phyloP scores from a whole-genome alignment of 2,113 vertebrate species.

The Microtus pennsylvanicus region DNA sequence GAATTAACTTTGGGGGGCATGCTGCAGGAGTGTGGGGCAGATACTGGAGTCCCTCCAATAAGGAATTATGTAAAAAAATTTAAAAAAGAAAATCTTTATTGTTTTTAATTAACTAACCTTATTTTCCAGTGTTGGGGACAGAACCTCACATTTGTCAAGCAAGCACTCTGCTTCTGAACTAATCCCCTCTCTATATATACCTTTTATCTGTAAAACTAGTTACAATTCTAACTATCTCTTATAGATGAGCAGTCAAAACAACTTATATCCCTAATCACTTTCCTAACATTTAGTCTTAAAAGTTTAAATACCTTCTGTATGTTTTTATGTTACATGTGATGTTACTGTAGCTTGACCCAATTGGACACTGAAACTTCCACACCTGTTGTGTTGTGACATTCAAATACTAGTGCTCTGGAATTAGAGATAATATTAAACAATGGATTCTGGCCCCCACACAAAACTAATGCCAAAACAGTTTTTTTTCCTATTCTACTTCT shows the following conservation, averaged over 20 bases:
- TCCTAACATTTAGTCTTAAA: not conserved
- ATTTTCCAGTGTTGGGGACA: not conserved
- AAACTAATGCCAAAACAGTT: not conserved
- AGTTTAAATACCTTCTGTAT: not conserved
- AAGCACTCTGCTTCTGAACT: not conserved
- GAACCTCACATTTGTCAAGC: not conserved
- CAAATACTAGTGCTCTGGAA: not conserved
- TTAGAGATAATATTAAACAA: not conserved
- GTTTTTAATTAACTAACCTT: not conserved
- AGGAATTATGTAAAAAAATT: not conserved
- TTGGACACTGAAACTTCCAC: not conserved
- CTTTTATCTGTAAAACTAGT: constrained; percentile 18
- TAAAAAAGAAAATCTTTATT: not conserved
- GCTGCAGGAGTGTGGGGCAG: not conserved
- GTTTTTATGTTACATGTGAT: not conserved
- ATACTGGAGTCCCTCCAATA: not conserved
- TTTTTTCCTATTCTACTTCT: not conserved
- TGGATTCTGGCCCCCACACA: not conserved
- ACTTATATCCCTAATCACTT: not conserved
- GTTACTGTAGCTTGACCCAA: not conserved
- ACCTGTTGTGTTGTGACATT: not conserved
- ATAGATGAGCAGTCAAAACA: not conserved
- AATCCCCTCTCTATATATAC: not conserved
- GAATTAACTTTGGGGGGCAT: not conserved
- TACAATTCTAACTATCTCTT: not conserved